These are phyloP conservation scores for Augochlorella aurata DNA, from an alignment of 2,888 invertebrate species.

Conservation along the genomic window DNA sequence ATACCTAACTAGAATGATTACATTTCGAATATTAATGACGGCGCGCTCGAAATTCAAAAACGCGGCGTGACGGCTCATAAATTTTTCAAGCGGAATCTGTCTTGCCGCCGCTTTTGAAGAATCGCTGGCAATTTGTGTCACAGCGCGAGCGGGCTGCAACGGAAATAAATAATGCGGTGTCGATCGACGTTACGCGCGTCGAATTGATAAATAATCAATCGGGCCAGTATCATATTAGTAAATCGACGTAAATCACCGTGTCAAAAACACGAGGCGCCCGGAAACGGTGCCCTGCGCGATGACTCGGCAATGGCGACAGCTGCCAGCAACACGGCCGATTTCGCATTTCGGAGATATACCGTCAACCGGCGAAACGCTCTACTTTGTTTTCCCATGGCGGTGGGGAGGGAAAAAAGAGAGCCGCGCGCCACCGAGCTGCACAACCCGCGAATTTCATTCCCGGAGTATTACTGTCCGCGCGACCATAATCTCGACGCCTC, in stretches of 20 bases:
- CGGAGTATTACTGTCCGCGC: neutral
- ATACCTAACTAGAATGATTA: neutral
- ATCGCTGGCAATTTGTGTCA: slow-evolving; percentile 25
- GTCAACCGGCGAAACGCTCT: slow-evolving; percentile 29
- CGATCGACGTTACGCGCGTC: slow-evolving; percentile 48
- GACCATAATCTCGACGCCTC: neutral
- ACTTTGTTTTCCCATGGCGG: slow-evolving; percentile 46
- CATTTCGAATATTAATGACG: neutral
- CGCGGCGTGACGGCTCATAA: neutral
- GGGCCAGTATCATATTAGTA: slow-evolving; percentile 53
- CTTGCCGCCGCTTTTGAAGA: neutral
- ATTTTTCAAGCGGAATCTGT: slow-evolving; percentile 4
- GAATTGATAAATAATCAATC: slow-evolving; percentile 68
- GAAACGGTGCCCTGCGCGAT: slow-evolving; percentile 38
- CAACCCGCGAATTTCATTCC: neutral
- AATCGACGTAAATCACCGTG: slow-evolving; percentile 60
- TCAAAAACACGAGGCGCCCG: slow-evolving; percentile 67
- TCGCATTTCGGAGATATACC: slow-evolving; percentile 57
- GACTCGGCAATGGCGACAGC: slow-evolving; percentile 66
- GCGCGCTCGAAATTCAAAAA: neutral
- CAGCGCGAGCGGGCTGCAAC: neutral
- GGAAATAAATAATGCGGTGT: slow-evolving; percentile 52
- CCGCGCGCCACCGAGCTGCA: neutral
- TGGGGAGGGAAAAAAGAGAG: slow-evolving; percentile 16
- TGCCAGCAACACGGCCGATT: slow-evolving; percentile 67